These are phyloP conservation scores for Pantelozetes paolii DNA, from an alignment of 2,888 invertebrate genomes.

Conservation along the genomic window DNA sequence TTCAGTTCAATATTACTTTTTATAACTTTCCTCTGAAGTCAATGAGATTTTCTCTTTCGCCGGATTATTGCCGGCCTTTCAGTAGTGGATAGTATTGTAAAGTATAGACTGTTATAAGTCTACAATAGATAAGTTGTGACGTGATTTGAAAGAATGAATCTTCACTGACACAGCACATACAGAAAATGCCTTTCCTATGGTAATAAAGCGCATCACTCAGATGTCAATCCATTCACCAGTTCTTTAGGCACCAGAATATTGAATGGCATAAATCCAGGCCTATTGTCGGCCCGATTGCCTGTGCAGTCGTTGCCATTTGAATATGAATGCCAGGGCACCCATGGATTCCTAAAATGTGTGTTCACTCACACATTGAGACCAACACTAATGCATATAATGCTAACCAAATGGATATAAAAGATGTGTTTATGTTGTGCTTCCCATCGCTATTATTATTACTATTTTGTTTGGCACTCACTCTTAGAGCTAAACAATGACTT, in stretches of 20 bases:
- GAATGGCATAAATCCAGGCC: not conserved
- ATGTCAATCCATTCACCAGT: conserved; percentile 12
- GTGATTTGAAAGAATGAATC: not conserved
- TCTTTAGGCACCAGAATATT: not conserved
- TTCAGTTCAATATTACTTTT: conserved; percentile 7
- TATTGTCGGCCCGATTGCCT: not conserved
- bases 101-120: not conserved
- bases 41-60: not conserved
- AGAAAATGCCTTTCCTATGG: conserved; percentile 19
- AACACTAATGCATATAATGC: not conserved
- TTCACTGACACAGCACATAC: not conserved
- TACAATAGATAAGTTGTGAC: not conserved
- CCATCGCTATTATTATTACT: not conserved
- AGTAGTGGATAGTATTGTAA: not conserved
- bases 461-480: not conserved
- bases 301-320: not conserved
- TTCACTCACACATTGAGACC: not conserved
- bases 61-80: conserved; percentile 3
- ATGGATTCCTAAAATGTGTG: conserved; percentile 3
- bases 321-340: conserved; percentile 24
- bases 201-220: conserved; percentile 32
- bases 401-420: conserved; percentile 11
- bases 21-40: not conserved
- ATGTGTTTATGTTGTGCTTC: conserved; percentile 19
- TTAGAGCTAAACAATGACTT: not conserved